These are phyloP conservation scores for Macrobrachium rosenbergii DNA, from an alignment of 1,140 invertebrate species.

Conservation along the genomic window DNA sequence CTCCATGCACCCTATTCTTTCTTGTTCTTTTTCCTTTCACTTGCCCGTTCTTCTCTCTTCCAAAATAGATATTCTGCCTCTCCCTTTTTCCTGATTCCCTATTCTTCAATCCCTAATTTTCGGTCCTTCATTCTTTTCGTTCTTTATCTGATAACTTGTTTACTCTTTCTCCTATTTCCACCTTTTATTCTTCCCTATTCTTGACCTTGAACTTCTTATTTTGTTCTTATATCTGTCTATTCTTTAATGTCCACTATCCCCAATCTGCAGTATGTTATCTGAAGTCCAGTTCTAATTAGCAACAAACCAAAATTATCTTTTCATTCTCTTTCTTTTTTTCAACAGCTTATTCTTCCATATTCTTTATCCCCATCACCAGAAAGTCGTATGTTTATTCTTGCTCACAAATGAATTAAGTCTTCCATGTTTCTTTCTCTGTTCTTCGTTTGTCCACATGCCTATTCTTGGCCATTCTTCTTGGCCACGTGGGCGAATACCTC, in stretches of 20 bases:
- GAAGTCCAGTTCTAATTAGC: too few species aligned
- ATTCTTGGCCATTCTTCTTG: too few species aligned
- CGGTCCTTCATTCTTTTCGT: neutral
- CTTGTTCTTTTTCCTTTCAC: too few species aligned
- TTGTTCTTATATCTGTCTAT: constrained; percentile 10
- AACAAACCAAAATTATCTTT: neutral
- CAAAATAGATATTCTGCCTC: too few species aligned
- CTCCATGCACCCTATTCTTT: too few species aligned
- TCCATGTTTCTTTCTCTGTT: neutral
- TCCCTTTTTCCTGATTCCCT: too few species aligned
- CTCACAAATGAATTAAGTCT: neutral
- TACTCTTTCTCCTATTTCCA: constrained; percentile 8
- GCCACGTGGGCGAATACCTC: too few species aligned
- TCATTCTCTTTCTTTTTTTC: neutral
- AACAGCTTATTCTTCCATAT: neutral
- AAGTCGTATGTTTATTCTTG: neutral
- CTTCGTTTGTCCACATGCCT: neutral
- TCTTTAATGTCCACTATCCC: neutral
- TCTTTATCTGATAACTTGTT: neutral
- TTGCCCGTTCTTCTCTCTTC: too few species aligned
- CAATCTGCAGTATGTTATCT: too few species aligned
- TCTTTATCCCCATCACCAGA: neutral
- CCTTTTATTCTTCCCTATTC: neutral
- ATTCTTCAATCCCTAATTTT: neutral
- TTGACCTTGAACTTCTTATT: neutral